Conservation (phyloP, 2,797 vertebrate genomes). For the Periparus ater region DNA sequence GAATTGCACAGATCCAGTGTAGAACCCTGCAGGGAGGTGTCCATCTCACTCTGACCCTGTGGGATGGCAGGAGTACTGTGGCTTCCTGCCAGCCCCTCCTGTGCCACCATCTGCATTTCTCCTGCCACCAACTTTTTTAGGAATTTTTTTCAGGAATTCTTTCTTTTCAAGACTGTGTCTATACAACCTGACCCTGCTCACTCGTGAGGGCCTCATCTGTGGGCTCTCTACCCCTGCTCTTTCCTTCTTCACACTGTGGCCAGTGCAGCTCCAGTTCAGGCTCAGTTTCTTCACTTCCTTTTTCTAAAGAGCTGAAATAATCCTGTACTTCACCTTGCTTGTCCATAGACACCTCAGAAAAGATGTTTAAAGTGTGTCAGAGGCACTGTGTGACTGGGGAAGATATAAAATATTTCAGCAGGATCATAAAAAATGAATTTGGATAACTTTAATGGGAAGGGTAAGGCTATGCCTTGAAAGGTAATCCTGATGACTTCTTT, state of each 20-base stretch:
- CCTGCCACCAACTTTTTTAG: rapidly evolving
- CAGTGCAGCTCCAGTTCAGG: not conserved
- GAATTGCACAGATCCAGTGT: not conserved
- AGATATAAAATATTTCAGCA: not conserved
- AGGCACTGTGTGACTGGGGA: not conserved
- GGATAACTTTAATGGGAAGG: not conserved
- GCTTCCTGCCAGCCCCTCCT: not conserved
- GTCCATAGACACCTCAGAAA: not conserved
- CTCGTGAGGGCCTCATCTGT: not conserved
- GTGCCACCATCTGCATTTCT: not conserved
- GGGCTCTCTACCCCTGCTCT: not conserved
- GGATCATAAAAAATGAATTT: not conserved
- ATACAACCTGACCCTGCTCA: rapidly evolving
- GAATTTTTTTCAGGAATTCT: not conserved
- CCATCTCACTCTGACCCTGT: not conserved
- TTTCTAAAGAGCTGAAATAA: not conserved
- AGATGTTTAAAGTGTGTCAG: not conserved
- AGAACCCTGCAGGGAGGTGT: not conserved
- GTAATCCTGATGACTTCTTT: not conserved
- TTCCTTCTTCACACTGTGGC: rapidly evolving
- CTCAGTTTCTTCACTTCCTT: not conserved
- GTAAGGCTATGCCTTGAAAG: not conserved
- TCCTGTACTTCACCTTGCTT: not conserved
- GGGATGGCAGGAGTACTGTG: rapidly evolving
- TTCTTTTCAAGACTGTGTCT: not conserved